Conservation (phyloP, 2,797 vertebrate genomes). For the Vipera latastei region DNA sequence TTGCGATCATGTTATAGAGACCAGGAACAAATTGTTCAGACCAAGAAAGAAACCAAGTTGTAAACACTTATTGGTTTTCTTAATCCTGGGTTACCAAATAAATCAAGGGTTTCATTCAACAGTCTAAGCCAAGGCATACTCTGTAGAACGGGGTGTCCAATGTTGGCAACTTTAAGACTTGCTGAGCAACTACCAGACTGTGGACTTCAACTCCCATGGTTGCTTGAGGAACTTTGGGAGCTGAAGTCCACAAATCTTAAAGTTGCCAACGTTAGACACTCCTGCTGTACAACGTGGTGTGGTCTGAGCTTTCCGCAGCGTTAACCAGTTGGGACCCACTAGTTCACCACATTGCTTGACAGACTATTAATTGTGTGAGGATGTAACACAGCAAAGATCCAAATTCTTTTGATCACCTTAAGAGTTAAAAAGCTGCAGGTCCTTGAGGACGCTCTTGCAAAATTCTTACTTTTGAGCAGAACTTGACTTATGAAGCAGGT, state of each 20-base stretch:
- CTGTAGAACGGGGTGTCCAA: not conserved
- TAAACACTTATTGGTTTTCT: not conserved
- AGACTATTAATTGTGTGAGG: not conserved
- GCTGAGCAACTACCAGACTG: too few species aligned
- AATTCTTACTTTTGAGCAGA: not conserved
- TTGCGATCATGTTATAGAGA: not conserved
- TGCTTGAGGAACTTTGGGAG: too few species aligned
- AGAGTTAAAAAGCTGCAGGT: not conserved
- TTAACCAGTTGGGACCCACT: not conserved
- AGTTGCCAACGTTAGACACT: too few species aligned
- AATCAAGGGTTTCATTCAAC: not conserved
- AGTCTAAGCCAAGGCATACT: not conserved
- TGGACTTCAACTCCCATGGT: too few species aligned
- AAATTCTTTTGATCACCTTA: not conserved
- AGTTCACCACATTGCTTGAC: not conserved
- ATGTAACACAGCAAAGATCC: not conserved
- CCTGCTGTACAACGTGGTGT: not conserved
- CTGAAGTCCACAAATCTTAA: too few species aligned
- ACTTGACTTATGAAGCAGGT: not conserved
- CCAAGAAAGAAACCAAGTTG: not conserved
- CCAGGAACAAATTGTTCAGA: not conserved
- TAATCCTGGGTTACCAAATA: not conserved
- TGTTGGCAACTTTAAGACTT: too few species aligned
- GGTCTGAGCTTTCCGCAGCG: not conserved
- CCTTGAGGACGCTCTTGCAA: not conserved